Evolutionary conservation across 2,888 invertebrate genomes (phyloP), one percentile per base, ranked within the genome.

Genomic region (Nymphalis c-album): DNA sequence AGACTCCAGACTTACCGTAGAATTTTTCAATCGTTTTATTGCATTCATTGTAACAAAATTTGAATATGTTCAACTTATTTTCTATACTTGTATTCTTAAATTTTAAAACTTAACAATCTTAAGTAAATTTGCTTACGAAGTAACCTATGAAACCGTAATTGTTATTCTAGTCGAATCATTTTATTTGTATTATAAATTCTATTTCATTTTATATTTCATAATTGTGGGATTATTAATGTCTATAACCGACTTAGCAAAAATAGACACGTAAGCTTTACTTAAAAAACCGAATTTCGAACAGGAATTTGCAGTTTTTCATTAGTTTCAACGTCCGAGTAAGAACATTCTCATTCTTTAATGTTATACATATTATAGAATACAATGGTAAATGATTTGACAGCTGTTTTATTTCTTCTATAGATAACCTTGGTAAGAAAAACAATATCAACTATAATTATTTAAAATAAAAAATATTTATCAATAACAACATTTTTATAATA

Each of bases 1-100:
- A n/a, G n/a, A n/a, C n/a, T n/a, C n/a, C n/a, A n/a, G n/a, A n/a
- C n/a, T n/a, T n/a, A n/a, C n/a, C n/a, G n/a, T n/a, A n/a, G n/a
- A n/a, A n/a, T n/a, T n/a, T n/a, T n/a, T n/a, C n/a, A n/a, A n/a
- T n/a, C n/a, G n/a, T n/a, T n/a, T n/a, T n/a, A n/a, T 51, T 64
- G 51, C 59, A 45, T 65, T 61, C 48, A 60, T 13, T 26, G 26
- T 26, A 47, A 40, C 40, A 48, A 57, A 16, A 61, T 66, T 61
- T 40, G 22, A 2, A 22, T 1, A 22, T 22, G 22, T 22, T 22
- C 2, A 22, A 22, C 22, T 22, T 22, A 1, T 2, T 22, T 22
- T 2, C 1, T 2, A 22, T 22, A 22, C 22, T 22, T 22, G 22
- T 22, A 22, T 22, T 22, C 22, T 22, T 22, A 22, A 10, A 20